Evolutionary conservation across 2,888 invertebrate species (phyloP).

Genomic region (Diplazon laetatorius): DNA sequence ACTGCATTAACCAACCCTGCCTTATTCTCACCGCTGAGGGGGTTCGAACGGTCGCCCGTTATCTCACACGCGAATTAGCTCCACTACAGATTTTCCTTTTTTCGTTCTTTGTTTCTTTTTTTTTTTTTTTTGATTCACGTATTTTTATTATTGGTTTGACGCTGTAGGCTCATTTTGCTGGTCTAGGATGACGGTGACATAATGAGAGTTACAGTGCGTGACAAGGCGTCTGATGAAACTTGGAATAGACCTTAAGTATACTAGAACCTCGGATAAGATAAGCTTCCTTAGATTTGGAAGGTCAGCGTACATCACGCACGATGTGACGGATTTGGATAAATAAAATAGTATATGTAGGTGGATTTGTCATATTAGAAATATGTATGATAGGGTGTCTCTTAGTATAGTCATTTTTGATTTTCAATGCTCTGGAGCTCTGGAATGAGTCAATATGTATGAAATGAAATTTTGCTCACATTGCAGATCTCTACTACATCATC

Average conservation of each 20-base stretch:
- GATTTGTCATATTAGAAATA: too few species aligned
- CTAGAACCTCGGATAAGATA: not conserved
- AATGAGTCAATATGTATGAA: too few species aligned
- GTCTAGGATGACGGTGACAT: not conserved
- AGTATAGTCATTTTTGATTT: too few species aligned
- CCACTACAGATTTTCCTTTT: slow-evolving; percentile 78
- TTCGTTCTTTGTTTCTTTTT: slow-evolving; percentile 49
- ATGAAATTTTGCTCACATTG: too few species aligned
- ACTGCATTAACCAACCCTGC: slow-evolving; percentile 61
- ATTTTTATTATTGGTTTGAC: slow-evolving; percentile 43
- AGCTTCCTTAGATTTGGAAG: not conserved
- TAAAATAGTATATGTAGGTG: too few species aligned
- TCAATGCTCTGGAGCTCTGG: too few species aligned
- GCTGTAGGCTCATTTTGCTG: slow-evolving; percentile 2
- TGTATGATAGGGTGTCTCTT: too few species aligned
- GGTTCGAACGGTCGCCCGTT: slow-evolving; percentile 68
- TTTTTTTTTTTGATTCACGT: slow-evolving; percentile 43
- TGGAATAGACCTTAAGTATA: not conserved
- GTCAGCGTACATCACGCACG: not conserved
- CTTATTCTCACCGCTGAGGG: slow-evolving; percentile 6
- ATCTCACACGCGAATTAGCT: slow-evolving; percentile 82
- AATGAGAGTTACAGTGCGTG: slow-evolving; percentile 1
- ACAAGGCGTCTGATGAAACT: not conserved
- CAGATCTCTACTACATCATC: too few species aligned
- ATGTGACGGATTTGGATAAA: not conserved